Conservation (phyloP, 2,113 vertebrate genomes). For the Lagopus leucura region DNA sequence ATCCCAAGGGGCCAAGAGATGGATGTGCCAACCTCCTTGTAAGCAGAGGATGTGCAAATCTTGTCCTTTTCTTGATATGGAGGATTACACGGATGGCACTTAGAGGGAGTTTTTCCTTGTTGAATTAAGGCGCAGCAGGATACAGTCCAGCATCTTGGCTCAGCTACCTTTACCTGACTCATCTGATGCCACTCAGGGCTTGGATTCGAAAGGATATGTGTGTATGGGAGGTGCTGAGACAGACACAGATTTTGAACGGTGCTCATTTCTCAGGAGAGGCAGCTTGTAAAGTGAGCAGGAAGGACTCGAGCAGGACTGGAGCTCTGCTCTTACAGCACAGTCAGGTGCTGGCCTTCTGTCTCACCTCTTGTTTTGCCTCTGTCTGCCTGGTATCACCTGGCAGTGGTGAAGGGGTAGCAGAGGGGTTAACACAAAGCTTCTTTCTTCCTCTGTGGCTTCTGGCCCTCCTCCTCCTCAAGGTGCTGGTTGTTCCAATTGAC, state of each 20-base stretch:
- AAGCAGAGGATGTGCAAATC: neutral
- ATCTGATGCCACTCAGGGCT: neutral
- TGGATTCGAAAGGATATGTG: neutral
- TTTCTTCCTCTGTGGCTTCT: neutral
- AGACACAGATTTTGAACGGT: neutral
- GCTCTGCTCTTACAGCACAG: rapidly evolving
- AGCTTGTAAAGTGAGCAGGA: neutral
- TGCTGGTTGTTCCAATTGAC: neutral
- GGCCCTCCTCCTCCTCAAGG: neutral
- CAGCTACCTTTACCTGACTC: neutral
- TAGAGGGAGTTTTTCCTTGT: neutral
- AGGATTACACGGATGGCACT: neutral
- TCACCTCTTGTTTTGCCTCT: neutral
- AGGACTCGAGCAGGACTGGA: neutral
- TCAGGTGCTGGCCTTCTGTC: neutral
- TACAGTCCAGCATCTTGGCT: neutral
- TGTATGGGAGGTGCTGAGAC: neutral
- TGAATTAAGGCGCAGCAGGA: too few relatives aligned
- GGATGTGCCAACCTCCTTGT: neutral
- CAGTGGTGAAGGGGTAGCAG: neutral
- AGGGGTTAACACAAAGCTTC: neutral
- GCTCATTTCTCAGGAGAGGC: neutral
- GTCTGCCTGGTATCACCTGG: neutral
- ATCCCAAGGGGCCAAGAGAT: neutral
- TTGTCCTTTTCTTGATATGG: neutral